Evolutionary conservation across 2,113 vertebrate species (phyloP).

Genomic region (rat (Rattus norvegicus)): GRCr8 NC_086019.1:18633501-18634000

Average conservation of each 20-base stretch:
- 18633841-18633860: neutral
- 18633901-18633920: neutral
- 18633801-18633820: neutral
- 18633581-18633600: neutral
- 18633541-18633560: neutral
- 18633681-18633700: too few relatives aligned
- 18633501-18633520: neutral
- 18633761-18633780: too few relatives aligned
- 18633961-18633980: neutral
- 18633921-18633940: neutral
- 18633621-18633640: neutral
- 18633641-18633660: neutral
- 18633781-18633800: neutral
- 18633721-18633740: neutral
- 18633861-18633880: neutral
- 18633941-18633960: neutral
- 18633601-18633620: neutral
- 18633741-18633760: neutral
- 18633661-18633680: neutral
- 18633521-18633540: neutral
- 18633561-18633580: neutral
- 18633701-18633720: neutral
- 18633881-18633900: neutral
- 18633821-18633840: too few relatives aligned
- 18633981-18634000: neutral